Evolutionary conservation across 2,113 vertebrate species (phyloP).

Genomic region (Podilymbus podiceps): DNA sequence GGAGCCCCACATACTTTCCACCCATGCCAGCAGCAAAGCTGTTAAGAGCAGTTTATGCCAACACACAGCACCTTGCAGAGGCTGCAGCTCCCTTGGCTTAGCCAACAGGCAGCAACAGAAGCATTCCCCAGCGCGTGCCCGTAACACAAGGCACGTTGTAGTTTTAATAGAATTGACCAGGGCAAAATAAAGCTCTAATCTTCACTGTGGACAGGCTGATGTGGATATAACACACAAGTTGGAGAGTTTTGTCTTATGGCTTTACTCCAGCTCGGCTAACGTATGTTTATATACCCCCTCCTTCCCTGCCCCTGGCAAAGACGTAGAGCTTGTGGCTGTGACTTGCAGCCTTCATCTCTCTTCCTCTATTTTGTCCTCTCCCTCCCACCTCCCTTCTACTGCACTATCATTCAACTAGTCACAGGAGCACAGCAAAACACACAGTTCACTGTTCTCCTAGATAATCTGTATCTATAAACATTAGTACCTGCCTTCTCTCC

Average conservation of each 20-base stretch:
- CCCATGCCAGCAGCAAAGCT: neutral
- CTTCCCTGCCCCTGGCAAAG: neutral
- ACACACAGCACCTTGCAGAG: fast-evolving
- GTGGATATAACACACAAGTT: neutral
- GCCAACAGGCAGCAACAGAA: neutral
- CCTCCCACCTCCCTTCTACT: neutral
- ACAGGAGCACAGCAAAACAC: neutral
- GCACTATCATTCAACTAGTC: neutral
- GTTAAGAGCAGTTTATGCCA: neutral
- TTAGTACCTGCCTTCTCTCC: neutral
- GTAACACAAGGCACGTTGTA: fast-evolving
- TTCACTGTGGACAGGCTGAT: neutral
- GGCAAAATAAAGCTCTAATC: neutral
- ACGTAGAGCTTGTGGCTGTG: neutral
- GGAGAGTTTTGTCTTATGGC: neutral
- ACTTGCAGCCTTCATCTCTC: neutral
- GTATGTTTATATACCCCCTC: neutral
- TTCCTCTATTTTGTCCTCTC: neutral
- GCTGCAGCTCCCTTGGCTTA: neutral
- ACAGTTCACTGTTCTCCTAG: neutral
- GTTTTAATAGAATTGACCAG: neutral
- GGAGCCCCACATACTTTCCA: neutral
- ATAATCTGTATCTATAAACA: neutral
- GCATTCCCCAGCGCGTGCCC: neutral
- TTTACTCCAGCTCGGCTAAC: neutral